phyloP scores from a whole-genome alignment of 2,113 vertebrate species.

The Pterocles gutturalis region DNA sequence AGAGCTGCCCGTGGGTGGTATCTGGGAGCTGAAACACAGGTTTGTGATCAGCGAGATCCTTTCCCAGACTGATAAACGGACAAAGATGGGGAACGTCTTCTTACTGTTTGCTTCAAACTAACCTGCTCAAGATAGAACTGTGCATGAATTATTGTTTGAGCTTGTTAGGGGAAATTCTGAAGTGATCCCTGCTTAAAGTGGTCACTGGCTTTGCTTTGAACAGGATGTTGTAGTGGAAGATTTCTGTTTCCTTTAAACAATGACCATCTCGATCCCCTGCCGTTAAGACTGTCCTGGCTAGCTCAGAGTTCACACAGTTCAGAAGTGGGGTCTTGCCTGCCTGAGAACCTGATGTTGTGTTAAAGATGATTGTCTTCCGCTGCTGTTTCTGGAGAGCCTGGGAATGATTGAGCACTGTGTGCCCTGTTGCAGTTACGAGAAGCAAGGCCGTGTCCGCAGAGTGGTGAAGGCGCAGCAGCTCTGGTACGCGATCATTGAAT shows the following conservation, averaged over 20 bases:
- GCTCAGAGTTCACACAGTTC: background rate
- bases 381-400: background rate
- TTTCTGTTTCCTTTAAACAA: background rate
- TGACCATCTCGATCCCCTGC: background rate
- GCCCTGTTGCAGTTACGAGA: conserved; percentile 84
- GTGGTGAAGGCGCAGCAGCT: conserved; percentile 96
- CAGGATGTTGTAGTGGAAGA: accelerated
- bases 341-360: background rate
- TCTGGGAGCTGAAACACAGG: background rate
- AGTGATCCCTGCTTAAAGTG: accelerated
- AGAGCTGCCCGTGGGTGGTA: background rate
- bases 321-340: background rate
- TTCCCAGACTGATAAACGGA: background rate
- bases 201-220: background rate
- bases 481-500: conserved; percentile 96
- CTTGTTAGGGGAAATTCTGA: background rate
- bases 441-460: conserved; percentile 84
- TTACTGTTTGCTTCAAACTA: background rate
- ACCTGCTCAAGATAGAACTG: background rate
- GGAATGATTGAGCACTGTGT: accelerated
- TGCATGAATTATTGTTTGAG: background rate
- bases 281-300: background rate
- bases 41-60: background rate
- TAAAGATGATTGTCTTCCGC: background rate
- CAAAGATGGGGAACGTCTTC: background rate